phyloP scores from a whole-genome alignment of 2,888 invertebrate species.

The Drosophila peninsularis region DNA sequence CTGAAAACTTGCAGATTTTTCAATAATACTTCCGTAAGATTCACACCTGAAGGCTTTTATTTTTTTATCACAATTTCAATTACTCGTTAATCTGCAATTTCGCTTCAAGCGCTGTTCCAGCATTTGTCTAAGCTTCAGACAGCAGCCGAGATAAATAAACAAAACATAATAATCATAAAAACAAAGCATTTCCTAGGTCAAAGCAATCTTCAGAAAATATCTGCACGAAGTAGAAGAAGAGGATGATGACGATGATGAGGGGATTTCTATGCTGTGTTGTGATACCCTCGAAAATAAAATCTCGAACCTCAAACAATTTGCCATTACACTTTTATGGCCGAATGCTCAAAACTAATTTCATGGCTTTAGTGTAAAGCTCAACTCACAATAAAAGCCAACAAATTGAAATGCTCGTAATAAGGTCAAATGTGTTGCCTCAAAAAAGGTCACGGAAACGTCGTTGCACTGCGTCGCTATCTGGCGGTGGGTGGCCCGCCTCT shows the following conservation, averaged over 20 bases:
- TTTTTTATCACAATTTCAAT: constrained; percentile 43
- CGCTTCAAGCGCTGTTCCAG: constrained; percentile 13
- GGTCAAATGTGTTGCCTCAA: constrained; percentile 68
- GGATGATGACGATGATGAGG: neutral
- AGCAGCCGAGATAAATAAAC: constrained; percentile 16
- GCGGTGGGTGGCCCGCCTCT: constrained; percentile 37
- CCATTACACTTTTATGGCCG: constrained; percentile 53
- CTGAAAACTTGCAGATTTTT: neutral
- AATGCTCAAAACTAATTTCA: constrained; percentile 69
- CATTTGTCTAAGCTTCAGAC: constrained; percentile 18
- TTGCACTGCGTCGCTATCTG: constrained; percentile 22
- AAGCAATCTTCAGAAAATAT: constrained; percentile 50
- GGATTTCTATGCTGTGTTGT: neutral
- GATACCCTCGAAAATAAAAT: constrained; percentile 15
- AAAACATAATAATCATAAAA: constrained; percentile 36
- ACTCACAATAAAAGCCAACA: constrained; percentile 37
- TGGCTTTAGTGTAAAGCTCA: constrained; percentile 55
- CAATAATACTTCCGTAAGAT: neutral
- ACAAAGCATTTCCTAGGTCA: constrained; percentile 52
- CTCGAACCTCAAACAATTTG: constrained; percentile 42
- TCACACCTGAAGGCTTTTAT: constrained; percentile 37
- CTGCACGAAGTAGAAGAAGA: constrained; percentile 21
- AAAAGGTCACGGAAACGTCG: constrained; percentile 72
- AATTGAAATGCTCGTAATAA: constrained; percentile 61
- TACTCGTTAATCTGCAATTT: constrained; percentile 31